Evolutionary conservation across 2,888 invertebrate genomes (phyloP), one percentile per base, ranked within the genome.

Genomic region (Eremobia ochroleuca): DNA sequence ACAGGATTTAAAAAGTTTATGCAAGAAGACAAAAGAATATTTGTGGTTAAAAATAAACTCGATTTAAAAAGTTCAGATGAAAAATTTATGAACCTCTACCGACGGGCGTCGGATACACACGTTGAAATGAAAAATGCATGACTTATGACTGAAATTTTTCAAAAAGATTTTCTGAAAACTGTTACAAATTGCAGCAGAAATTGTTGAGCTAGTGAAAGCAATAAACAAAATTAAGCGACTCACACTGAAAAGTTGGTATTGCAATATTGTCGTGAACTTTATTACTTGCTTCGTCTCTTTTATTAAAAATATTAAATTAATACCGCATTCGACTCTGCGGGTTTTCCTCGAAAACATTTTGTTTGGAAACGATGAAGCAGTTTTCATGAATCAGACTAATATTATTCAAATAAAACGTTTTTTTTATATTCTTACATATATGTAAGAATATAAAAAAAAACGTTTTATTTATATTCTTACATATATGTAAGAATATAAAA

Each of bases 111-210:
- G 37, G 59, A 75, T 49, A 67, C 73, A 62, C 34, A 64, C 55
- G 77, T 72, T 72, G 62, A 73, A 84, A 75, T 80, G 72, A 79
- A 80, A 79, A 79, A 55, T 62, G 31, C 37, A 67, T 74, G 75
- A 76, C 37, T n/a, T 62, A 76, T 55, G 13, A 5, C 34, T 52
- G n/a, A 61, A 61, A 43, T n/a, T 61, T 73, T 31, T 49, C 61
- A 69, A 55, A 64, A 73, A 25, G n/a, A 13, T n/a, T 66, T 76
- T 68, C 71, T 62, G 15, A 58, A 61, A 70, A 37, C 18, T 37
- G 49, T 66, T 79, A 68, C 55, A 46, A n/a, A 34, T 43, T 43
- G 25, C 34, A 78, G 31, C 62, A 49, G 58, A 82, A 82, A 59
- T 61, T 70, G 6, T 66, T 69, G 31, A 52, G 34, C 37, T 18